Conservation (phyloP, 2,113 vertebrate genomes). For the Oncorhynchus gorbuscha region DNA sequence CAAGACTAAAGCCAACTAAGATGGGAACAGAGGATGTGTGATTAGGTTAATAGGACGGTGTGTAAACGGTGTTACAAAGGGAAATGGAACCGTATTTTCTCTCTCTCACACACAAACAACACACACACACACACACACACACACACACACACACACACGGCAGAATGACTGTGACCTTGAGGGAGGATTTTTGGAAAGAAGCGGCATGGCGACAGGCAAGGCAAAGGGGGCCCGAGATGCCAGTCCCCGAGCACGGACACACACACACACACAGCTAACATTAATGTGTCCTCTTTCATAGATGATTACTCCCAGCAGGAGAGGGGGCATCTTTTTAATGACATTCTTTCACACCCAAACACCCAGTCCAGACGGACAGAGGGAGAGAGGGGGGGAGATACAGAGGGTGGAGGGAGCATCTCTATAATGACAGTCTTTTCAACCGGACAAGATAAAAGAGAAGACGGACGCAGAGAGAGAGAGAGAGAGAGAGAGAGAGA, state of each 20-base stretch:
- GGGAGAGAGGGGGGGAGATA: too few species aligned
- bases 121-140: too few species aligned
- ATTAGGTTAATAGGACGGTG: slow-evolving; percentile 10
- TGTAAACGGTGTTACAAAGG: too few species aligned
- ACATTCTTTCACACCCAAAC: slow-evolving; percentile 62
- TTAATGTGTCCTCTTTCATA: slow-evolving; percentile 73
- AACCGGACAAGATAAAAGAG: slow-evolving; percentile 2
- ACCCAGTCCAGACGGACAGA: not conserved
- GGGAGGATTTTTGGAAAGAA: slow-evolving; percentile 52
- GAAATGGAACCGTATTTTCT: too few species aligned
- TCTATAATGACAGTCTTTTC: slow-evolving; percentile 65
- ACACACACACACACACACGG: too few species aligned
- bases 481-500: too few species aligned
- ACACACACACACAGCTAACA: slow-evolving; percentile 34
- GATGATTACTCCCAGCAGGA: slow-evolving; percentile 76
- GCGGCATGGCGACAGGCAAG: slow-evolving; percentile 35
- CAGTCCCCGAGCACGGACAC: slow-evolving; percentile 18
- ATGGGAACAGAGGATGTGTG: slow-evolving; percentile 21
- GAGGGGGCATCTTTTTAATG: slow-evolving; percentile 64
- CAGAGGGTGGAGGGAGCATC: slow-evolving; percentile 56
- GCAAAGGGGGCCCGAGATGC: slow-evolving; percentile 36
- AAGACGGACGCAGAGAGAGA: not conserved
- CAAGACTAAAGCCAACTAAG: too few species aligned
- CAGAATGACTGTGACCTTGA: slow-evolving; percentile 60
- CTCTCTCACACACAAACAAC: too few species aligned